Conservation (phyloP, 2,888 invertebrate genomes). For the Chloroclysta siterata region DNA sequence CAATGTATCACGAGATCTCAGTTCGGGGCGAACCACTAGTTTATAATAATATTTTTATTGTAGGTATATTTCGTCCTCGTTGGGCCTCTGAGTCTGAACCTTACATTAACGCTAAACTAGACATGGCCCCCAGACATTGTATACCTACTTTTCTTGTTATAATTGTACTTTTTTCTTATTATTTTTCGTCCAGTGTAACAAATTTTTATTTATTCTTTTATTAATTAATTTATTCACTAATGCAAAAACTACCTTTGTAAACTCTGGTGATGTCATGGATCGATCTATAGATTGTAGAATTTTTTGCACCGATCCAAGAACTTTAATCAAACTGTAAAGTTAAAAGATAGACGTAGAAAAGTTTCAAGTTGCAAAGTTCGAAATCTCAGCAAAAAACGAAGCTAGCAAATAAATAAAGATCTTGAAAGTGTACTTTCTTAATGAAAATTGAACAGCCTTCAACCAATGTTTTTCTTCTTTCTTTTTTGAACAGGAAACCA, state of each 20-base stretch:
- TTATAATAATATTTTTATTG: too few species aligned
- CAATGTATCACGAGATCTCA: too few species aligned
- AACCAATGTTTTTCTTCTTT: neutral
- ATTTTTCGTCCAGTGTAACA: too few species aligned
- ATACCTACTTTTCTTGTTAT: too few species aligned
- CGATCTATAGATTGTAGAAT: neutral
- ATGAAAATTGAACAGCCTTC: conserved; percentile 17
- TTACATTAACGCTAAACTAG: too few species aligned
- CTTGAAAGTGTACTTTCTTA: conserved; percentile 12
- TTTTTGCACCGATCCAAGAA: neutral
- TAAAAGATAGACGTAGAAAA: conserved; percentile 8
- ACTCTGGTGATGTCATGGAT: neutral
- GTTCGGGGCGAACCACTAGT: too few species aligned
- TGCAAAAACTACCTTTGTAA: neutral
- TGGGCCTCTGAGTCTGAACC: too few species aligned
- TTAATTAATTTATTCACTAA: neutral
- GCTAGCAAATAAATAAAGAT: conserved; percentile 14
- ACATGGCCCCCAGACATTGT: too few species aligned
- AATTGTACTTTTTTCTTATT: too few species aligned
- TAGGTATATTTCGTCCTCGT: too few species aligned
- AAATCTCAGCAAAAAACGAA: conserved; percentile 18
- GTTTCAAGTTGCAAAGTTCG: conserved; percentile 20
- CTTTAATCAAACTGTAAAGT: conserved; percentile 3
- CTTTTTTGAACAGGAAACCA: neutral
- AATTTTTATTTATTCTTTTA: too few species aligned